Base-by-base conservation (phyloP, 2,113 vertebrate genomes). In the Parus major region DNA sequence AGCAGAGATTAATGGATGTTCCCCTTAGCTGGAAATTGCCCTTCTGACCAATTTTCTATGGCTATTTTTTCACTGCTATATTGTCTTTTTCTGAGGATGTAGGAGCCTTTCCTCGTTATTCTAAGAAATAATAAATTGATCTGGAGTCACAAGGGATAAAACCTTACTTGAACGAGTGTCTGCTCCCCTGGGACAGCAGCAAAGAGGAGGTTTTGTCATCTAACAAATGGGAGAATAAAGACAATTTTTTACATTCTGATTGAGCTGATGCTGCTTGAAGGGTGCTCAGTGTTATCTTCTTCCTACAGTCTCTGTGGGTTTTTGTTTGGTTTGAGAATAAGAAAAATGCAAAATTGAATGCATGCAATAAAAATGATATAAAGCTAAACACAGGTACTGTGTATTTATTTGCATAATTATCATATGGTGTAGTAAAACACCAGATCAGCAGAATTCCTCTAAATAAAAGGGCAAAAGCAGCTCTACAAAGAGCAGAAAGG, bases 11-110 rank as follows among this genome's bases (percentile, higher is more conserved):
- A 75, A 79, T 82, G 28, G 2, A 7, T 15, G 46, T 36, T 79
- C 79, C 85, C 49, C 88, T 79, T 2, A 50, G 85, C 59, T 94
- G 90, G 63, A 95, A 94, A 82, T 53, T 85, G 85, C 75, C 82
- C 59, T 91, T 77, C 82, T 88, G 78, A 57, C 82, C 76, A 49
- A 57, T 87, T 35, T 72, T n/a, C 92, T 21, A 0, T 16, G 75
- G 50, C 61, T 65, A 10, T 33, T 85, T 95, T 85, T 82, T 42
- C 70, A 15, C 53, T 16, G 20, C 59, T 76, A 0, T 15, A 44
- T 69, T 90, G 61, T 60, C 59, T 79, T 56, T 78, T 71, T 47
- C 81, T 36, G 63, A 76, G 68, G 17, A 53, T 39, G 21, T 29
- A 21, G 65, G 79, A 91, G 71, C 31, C 61, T 59, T 47, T 55